Base-by-base conservation (phyloP, 2,113 vertebrate genomes). In the Leucoraja erinaceus region DNA sequence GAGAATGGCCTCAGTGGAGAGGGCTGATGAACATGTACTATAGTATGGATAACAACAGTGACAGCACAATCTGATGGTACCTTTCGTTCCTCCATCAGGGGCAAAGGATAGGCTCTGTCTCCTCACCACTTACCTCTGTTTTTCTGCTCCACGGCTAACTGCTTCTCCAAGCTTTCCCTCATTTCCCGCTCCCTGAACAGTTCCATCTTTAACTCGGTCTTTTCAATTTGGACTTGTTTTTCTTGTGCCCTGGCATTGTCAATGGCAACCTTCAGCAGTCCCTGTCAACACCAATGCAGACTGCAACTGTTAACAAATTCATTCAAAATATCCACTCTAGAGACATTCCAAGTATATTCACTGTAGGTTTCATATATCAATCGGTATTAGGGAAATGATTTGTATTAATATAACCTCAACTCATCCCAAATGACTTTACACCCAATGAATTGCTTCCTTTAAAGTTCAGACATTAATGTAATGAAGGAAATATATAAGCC, bases 171-270 rank as follows among this genome's bases (percentile, higher is more conserved):
- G 54, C 98, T 98, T 97, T 99, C 99, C 94, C 99, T 96, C 94
- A 99, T 96, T 96, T 99, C 99, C 95, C 98, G 94, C 96, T 99
- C 99, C 95, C 99, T 97, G 96, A 99, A 99, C 95, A 99, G 96
- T 95, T 99, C 99, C 99, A 99, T 99, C 97, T 99, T 99, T 95
- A 99, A 95, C 95, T 99, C 99, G 5, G 99, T 99, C 96, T 99
- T 99, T 96, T 99, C 98, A 96, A 99, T 97, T 94, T 99, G 99
- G 93, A 99, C 98, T 94, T 99, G 99, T 94, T 99, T 99, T 96
- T 99, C 99, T 97, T 99, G 99, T 96, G 98, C 98, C 94, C 98
- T 97, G 20, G 99, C 98, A 92, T 99, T 99, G 96, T 99, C 99
- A 95, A 99, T 99, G 93, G 98, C 99, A 96, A 99, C 99, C 95